These are phyloP conservation scores for Cairina moschata DNA, from an alignment of 2,113 vertebrate genomes.

Conservation along the genomic window DNA sequence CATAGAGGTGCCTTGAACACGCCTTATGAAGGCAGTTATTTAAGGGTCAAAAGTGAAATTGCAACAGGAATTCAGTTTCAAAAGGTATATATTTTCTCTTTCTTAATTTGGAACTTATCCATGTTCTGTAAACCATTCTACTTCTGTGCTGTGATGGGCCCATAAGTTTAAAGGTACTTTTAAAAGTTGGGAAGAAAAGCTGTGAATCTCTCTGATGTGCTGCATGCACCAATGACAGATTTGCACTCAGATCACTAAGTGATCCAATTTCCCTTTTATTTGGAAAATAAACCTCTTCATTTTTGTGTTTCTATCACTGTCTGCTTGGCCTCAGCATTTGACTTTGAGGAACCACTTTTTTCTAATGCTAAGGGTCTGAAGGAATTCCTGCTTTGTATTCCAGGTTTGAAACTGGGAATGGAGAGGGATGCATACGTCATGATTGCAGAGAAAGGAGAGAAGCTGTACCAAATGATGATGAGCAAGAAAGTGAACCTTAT, in stretches of 20 bases:
- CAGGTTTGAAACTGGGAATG: slow-evolving; percentile 97
- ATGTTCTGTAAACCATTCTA: neutral
- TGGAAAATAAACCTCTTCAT: neutral
- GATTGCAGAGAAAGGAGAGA: slow-evolving; percentile 98
- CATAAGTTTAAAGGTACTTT: neutral
- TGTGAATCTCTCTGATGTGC: neutral
- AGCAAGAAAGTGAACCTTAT: slow-evolving; percentile 94
- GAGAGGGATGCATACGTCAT: slow-evolving; percentile 96
- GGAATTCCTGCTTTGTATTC: neutral
- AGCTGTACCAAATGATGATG: slow-evolving; percentile 99
- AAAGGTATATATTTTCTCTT: neutral
- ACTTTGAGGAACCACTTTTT: neutral
- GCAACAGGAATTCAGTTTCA: neutral
- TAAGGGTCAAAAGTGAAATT: neutral
- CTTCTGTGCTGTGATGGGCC: neutral
- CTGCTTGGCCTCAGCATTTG: neutral
- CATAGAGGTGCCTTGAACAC: neutral
- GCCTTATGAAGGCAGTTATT: neutral
- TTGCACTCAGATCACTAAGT: neutral
- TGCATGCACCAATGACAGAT: neutral
- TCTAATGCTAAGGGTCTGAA: neutral
- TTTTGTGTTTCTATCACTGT: neutral
- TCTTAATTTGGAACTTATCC: neutral
- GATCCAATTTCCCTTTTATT: neutral
- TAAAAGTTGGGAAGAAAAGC: neutral